Base-by-base conservation (phyloP, 2,113 vertebrate genomes). In the Octodon degus region DNA sequence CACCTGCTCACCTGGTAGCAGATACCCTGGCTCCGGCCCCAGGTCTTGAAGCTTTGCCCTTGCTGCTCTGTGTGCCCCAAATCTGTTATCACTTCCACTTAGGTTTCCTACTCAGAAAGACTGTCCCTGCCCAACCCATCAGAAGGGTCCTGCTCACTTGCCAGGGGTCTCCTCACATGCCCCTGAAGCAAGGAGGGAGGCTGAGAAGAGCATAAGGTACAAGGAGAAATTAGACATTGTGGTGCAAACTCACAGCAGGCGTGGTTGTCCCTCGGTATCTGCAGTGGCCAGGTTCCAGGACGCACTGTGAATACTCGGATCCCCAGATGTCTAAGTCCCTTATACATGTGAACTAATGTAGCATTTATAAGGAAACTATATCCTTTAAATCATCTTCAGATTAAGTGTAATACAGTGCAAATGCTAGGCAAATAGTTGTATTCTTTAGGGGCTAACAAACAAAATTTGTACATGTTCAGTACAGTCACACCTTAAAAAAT, bases 21-120 rank as follows among this genome's bases (percentile, higher is more conserved):
- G 8, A 32, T 20, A 24, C 16, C 10, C 5, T 0, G 30, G 68
- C n/a, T 2, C 6, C n/a, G 11, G 2, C 40, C 16, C 55, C 6
- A 47, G 10, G 22, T 72, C 20, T 58, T 20, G 13, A 47, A 2
- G 9, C 53, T 19, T 43, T 67, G 24, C 12, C 32, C 13, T 83
- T 58, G 30, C 60, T 50, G 13, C 30, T 47, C 1, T 4, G 2
- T 11, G n/a, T 25, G 32, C 19, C 58, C 8, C 24, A 40, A 58
- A 30, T 43, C 70, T 43, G 7, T 85, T n/a, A n/a, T 27, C 37
- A 47, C 17, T 82, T 24, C 37, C 47, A 37, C 13, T 8, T 13
- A 43, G 55, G 11, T n/a, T 88, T 58, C 34, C 22, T 76, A 67
- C 17, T 76, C 58, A 58, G 17, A 47, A 34, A 83, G 67, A 14